phyloP scores from a whole-genome alignment of 1,140 invertebrate species.

The Drosophila parabipectinata region DNA sequence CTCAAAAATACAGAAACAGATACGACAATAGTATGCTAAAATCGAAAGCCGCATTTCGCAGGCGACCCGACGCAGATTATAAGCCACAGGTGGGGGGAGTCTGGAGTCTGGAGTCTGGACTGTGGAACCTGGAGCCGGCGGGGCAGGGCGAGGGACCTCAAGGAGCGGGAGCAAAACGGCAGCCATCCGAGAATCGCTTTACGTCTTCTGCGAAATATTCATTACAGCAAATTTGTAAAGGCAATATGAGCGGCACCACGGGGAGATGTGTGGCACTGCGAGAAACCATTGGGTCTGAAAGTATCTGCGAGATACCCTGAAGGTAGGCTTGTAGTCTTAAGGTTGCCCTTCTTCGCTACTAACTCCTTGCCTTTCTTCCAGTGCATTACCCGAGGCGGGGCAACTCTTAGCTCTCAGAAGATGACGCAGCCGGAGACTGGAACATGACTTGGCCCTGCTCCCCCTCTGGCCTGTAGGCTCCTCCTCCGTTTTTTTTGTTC shows the following conservation, averaged over 20 bases:
- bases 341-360: no score
- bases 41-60: constrained; percentile 32
- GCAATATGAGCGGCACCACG: constrained; percentile 29
- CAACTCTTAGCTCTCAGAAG: constrained; percentile 2
- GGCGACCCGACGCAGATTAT: constrained; percentile 17
- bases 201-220: constrained; percentile 77
- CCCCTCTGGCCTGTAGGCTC: background rate
- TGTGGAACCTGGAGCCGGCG: no score
- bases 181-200: constrained; percentile 63
- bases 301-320: background rate
- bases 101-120: no score
- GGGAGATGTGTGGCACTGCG: constrained; percentile 15
- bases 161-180: constrained; percentile 43
- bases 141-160: background rate
- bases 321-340: no score
- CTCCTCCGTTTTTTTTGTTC: no score
- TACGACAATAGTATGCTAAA: constrained; percentile 3
- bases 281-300: background rate
- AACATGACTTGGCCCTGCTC: constrained; percentile 21
- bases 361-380: background rate
- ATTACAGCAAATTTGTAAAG: constrained; percentile 73
- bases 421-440: constrained; percentile 32
- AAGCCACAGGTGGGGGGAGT: background rate
- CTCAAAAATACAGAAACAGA: constrained; percentile 2
- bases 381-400: background rate